Evolutionary conservation across 2,113 vertebrate genomes (phyloP).

Genomic region (Entomyzon cyanotis): DNA sequence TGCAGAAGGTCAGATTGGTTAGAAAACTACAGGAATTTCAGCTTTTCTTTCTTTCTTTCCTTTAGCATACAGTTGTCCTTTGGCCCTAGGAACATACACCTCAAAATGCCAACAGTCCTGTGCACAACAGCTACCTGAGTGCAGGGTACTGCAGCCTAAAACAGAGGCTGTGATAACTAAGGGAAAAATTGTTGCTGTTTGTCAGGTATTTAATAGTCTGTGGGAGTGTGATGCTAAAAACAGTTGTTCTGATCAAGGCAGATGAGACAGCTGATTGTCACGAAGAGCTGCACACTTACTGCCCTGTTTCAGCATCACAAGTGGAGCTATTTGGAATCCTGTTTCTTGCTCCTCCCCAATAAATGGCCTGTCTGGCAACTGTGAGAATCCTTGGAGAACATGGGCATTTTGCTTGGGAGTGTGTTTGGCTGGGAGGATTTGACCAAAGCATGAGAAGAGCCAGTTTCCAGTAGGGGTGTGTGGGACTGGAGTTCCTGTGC

Average conservation of each 20-base stretch:
- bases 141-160: neutral
- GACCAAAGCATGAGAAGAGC: neutral
- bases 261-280: neutral
- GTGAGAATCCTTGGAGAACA: neutral
- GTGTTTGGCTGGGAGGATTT: neutral
- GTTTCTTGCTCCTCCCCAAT: neutral
- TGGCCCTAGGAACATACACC: neutral
- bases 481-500: neutral
- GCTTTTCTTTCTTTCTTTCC: neutral
- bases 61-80: neutral
- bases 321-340: neutral
- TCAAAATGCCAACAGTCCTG: neutral
- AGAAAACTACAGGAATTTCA: neutral
- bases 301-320: neutral
- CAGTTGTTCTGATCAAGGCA: neutral
- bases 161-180: neutral
- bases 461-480: neutral
- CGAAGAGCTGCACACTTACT: rapidly evolving
- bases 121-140: neutral
- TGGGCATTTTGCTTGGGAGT: neutral
- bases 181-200: neutral
- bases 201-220: neutral
- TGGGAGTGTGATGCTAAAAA: neutral
- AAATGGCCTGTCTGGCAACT: neutral
- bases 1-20: neutral